A percentile compares a stretch with the other conserved stretches of the same genome.
phyloP scores from a whole-genome alignment of 2,888 invertebrate genomes.

The Salpingus planirostris region DNA sequence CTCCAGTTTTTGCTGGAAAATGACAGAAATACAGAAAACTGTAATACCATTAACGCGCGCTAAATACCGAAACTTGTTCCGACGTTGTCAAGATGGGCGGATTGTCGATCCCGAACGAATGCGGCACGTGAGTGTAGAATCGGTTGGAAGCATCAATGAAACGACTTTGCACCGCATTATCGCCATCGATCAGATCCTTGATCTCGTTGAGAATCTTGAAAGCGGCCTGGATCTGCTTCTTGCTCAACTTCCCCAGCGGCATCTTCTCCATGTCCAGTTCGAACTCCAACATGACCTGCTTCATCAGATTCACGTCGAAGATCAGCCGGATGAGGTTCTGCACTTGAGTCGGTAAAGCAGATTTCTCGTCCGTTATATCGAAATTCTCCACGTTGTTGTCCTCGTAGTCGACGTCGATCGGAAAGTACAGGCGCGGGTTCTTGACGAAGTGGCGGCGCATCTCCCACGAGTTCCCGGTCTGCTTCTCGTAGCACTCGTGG shows the following conservation, averaged over 20 bases:
- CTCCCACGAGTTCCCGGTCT: constrained; percentile 76
- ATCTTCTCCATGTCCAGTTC: constrained; percentile 96
- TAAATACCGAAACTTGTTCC: constrained; percentile 72
- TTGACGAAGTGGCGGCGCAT: constrained; percentile 52
- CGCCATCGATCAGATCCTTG: constrained; percentile 47
- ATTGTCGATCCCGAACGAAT: constrained; percentile 79
- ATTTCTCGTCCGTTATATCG: constrained; percentile 45
- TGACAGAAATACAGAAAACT: no score
- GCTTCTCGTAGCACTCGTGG: constrained; percentile 51
- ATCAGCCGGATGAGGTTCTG: constrained; percentile 78
- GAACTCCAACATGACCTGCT: constrained; percentile 85
- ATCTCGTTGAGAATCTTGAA: constrained; percentile 71
- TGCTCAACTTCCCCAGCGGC: constrained; percentile 94
- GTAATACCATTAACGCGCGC: no score
- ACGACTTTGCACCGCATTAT: constrained; percentile 38
- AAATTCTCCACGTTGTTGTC: constrained; percentile 39
- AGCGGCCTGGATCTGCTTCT: constrained; percentile 80
- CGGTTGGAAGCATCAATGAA: constrained; percentile 83
- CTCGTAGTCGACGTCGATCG: constrained; percentile 81
- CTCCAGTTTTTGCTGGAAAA: constrained; percentile 54
- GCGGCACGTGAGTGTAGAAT: constrained; percentile 94
- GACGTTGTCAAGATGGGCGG: constrained; percentile 72
- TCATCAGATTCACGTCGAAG: constrained; percentile 89
- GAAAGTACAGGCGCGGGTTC: constrained; percentile 64
- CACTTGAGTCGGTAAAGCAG: constrained; percentile 64